These are phyloP conservation scores for Amphipoea oculea DNA, from an alignment of 2,888 invertebrate species.

Conservation along the genomic window DNA sequence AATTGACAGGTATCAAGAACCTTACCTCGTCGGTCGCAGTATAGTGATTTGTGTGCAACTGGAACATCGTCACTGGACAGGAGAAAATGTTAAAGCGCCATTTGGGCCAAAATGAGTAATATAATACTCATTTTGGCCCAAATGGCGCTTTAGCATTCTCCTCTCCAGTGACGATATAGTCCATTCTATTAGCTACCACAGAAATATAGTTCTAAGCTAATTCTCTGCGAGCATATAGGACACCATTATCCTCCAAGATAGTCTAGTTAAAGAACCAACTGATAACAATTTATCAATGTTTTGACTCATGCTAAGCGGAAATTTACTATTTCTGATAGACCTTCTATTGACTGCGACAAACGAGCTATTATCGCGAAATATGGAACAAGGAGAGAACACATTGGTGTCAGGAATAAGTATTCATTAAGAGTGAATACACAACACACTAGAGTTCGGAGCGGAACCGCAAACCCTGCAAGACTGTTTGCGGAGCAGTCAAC, in stretches of 20 bases:
- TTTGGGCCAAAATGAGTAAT: too few species aligned
- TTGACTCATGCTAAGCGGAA: conserved; percentile 40
- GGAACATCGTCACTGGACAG: too few species aligned
- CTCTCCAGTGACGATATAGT: too few species aligned
- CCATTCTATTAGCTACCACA: not conserved
- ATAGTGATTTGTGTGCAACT: not conserved
- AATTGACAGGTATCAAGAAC: too few species aligned
- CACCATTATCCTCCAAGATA: conserved; percentile 11
- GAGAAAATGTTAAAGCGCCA: too few species aligned
- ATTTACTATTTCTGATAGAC: conserved; percentile 35
- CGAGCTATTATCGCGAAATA: conserved; percentile 35
- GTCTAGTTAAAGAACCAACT: not conserved
- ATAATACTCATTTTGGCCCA: too few species aligned
- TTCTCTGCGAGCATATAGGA: conserved; percentile 6
- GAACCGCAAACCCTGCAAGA: not conserved
- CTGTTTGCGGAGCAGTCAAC: not conserved
- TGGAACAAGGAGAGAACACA: conserved; percentile 35
- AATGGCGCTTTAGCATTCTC: too few species aligned
- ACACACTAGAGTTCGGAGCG: not conserved
- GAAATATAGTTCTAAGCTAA: not conserved
- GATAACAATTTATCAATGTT: conserved; percentile 37
- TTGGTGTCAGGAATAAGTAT: conserved; percentile 10
- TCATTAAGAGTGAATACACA: conserved; percentile 24
- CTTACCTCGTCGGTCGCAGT: not conserved
- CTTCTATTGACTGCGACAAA: conserved; percentile 37